Conservation (phyloP, 2,113 vertebrate species). For the Actenoides hombroni region DNA sequence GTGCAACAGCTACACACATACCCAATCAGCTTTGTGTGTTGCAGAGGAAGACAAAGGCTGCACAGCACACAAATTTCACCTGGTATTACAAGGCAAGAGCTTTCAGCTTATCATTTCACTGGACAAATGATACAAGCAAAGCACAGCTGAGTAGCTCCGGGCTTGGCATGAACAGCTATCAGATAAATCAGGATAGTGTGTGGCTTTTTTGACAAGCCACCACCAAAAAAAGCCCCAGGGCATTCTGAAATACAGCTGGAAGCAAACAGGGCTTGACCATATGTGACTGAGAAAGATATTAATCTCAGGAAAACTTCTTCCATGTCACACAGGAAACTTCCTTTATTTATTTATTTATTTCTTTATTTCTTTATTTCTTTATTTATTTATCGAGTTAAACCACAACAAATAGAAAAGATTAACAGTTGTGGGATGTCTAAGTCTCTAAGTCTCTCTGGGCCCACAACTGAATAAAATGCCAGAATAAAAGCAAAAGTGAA, state of each 20-base stretch:
- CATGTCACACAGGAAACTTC: background rate
- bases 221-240: slow-evolving; percentile 29
- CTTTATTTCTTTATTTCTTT: background rate
- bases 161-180: background rate
- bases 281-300: slow-evolving; percentile 39
- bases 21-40: background rate
- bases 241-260: slow-evolving; percentile 37
- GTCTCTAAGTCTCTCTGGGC: background rate
- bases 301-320: slow-evolving; percentile 46
- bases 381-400: background rate
- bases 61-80: fast-evolving
- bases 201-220: slow-evolving; percentile 56
- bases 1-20: background rate
- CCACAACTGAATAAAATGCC: background rate
- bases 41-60: background rate
- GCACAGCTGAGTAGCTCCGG: slow-evolving; percentile 34
- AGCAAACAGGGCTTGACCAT: slow-evolving; percentile 44
- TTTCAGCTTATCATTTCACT: slow-evolving; percentile 36
- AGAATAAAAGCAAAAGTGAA: background rate
- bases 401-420: background rate
- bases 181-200: slow-evolving; percentile 58
- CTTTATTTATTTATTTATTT: background rate
- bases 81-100: background rate
- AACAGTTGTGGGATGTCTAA: background rate
- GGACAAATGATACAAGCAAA: slow-evolving; percentile 62